Conservation (phyloP, 2,888 invertebrate genomes). For the Sympetrum striolatum region DNA sequence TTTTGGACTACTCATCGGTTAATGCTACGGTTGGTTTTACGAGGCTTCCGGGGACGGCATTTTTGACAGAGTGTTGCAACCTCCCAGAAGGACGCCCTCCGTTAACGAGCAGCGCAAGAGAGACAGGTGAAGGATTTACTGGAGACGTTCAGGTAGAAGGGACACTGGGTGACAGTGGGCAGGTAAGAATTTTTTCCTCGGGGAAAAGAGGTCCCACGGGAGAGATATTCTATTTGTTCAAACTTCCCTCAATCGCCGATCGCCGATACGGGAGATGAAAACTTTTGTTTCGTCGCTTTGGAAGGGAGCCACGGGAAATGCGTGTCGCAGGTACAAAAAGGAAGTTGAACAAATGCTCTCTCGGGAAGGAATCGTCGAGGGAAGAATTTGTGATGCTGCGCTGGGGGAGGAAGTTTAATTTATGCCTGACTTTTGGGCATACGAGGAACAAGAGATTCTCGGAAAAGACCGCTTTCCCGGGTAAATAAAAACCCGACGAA, state of each 20-base stretch:
- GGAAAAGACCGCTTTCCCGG: neutral
- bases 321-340: neutral
- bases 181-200: neutral
- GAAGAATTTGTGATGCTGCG: neutral
- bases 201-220: neutral
- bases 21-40: constrained; percentile 25
- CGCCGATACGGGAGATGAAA: neutral
- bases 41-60: neutral
- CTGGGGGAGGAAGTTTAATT: neutral
- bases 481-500: neutral
- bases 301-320: neutral
- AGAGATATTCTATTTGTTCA: constrained; percentile 10
- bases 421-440: neutral
- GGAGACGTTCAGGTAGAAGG: neutral
- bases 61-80: constrained; percentile 26
- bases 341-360: neutral
- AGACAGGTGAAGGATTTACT: constrained; percentile 32
- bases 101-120: neutral
- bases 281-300: neutral
- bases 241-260: constrained; percentile 14
- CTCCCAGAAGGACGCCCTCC: neutral
- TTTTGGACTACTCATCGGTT: neutral
- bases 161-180: constrained; percentile 25
- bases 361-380: neutral
- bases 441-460: neutral